Evolutionary conservation across 1,140 invertebrate genomes (phyloP).

Genomic region (Drosophila pachea): DNA sequence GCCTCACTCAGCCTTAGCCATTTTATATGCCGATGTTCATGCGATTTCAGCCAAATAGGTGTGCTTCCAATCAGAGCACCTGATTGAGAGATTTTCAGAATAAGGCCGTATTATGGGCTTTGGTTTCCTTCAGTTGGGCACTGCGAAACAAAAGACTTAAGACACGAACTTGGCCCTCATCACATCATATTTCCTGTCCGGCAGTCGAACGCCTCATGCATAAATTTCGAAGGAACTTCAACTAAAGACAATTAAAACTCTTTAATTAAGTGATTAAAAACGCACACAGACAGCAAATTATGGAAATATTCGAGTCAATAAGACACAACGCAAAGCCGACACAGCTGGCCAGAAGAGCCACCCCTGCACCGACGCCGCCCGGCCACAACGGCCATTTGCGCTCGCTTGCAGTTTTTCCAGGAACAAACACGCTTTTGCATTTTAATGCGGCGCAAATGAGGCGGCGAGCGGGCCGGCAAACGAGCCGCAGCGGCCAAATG

Average conservation of each 20-base stretch:
- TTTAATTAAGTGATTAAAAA: slow-evolving; percentile 78
- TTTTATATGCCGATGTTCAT: slow-evolving; percentile 51
- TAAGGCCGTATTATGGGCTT: not conserved
- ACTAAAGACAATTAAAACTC: slow-evolving; percentile 63
- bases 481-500: slow-evolving; percentile 42
- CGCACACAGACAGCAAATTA: slow-evolving; percentile 53
- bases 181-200: slow-evolving; percentile 51
- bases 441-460: slow-evolving; percentile 72
- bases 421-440: slow-evolving; percentile 77
- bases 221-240: slow-evolving; percentile 52
- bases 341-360: slow-evolving; percentile 19
- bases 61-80: slow-evolving; percentile 6
- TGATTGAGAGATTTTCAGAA: not conserved
- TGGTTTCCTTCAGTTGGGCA: not conserved
- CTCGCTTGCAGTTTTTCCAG: slow-evolving; percentile 66
- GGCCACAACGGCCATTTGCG: not conserved
- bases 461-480: slow-evolving; percentile 38
- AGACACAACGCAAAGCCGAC: slow-evolving; percentile 50
- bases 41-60: slow-evolving; percentile 20
- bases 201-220: slow-evolving; percentile 51
- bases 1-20: slow-evolving; percentile 19
- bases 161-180: slow-evolving; percentile 57
- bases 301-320: slow-evolving; percentile 66
- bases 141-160: slow-evolving; percentile 68
- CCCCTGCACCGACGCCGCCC: not conserved